Evolutionary conservation across 2,113 vertebrate genomes (phyloP), one percentile per base, ranked within the genome.

Genomic region (Aramus guarauna): DNA sequence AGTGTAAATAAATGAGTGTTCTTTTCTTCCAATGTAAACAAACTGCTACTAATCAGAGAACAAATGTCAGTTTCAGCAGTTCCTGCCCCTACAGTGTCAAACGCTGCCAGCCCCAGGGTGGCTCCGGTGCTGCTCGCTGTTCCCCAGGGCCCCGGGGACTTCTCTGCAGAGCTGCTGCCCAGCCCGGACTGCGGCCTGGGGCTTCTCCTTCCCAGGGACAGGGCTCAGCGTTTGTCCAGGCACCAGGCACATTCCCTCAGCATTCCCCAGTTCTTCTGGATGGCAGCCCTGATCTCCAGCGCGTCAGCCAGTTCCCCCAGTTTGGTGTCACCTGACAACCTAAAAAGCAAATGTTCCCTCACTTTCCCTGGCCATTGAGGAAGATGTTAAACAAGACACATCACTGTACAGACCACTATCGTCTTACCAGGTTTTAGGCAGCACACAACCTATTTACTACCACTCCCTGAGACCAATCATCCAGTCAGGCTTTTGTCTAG

Each of bases 221-320:
- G 8, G 11, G 10, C 13, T 73, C 55, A 36, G 8, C 2, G 2
- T 58, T 90, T 76, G 7, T 64, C 21, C 15, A 8, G 8, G 13
- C 53, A 48, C 22, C 37, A 77, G 4, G 4, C 16, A 21, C 5
- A 4, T 47, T 86, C 13, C 9, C 48, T 15, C 29, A 62, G 14
- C 17, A 13, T 4, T 6, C 2, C 2, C 14, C 4, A 1, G 5
- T 8, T 39, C 27, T 14, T 83, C 58, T 58, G 58, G 12, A 20
- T 34, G 15, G 30, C 21, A 58, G 3, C 15, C 19, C 36, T 41
- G 7, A 30, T 64, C 27, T 76, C 13, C 50, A 82, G 17, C 1
- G 0, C 3, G 11, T 36, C 3, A 0, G 18, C 9, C 48, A 36
- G 3, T 26, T 47, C 6, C 16, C 23, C 16, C 2, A 22, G 10